These are phyloP conservation scores for Caenorhabditis sp. DNA, from an alignment of 2,888 invertebrate genomes.

Conservation along the genomic window DNA sequence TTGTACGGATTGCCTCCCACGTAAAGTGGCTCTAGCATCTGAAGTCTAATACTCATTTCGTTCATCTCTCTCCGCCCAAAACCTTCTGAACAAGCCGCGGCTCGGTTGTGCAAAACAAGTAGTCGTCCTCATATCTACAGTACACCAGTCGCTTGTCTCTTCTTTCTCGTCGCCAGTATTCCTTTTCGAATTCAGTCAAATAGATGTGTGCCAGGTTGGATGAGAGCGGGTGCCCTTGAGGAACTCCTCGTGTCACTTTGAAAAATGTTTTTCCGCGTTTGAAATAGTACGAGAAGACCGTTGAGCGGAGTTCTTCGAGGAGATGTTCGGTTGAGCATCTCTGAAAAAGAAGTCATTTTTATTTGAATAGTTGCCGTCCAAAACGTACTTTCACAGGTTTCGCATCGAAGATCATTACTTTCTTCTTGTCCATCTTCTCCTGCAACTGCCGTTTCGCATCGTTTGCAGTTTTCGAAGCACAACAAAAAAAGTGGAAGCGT, in stretches of 20 bases:
- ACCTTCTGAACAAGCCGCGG: not conserved
- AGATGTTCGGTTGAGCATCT: not conserved
- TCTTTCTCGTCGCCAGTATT: not conserved
- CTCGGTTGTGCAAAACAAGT: constrained; percentile 6
- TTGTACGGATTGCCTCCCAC: not conserved
- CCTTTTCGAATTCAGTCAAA: constrained; percentile 8
- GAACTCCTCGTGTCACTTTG: constrained; percentile 25
- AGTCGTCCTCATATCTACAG: constrained; percentile 37
- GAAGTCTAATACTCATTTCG: not conserved
- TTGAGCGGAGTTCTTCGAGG: not conserved
- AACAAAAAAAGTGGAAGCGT: not conserved
- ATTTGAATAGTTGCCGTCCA: not conserved
- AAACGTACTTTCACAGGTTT: too few species aligned
- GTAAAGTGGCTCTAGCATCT: constrained; percentile 19
- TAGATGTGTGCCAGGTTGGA: constrained; percentile 17
- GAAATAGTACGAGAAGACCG: constrained; percentile 12
- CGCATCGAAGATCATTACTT: too few species aligned
- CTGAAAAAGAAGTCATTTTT: not conserved
- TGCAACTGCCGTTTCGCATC: not conserved
- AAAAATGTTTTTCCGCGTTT: constrained; percentile 6
- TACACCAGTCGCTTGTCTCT: not conserved
- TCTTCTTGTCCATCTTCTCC: constrained; percentile 4
- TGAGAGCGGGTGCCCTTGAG: constrained; percentile 38
- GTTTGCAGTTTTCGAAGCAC: not conserved
- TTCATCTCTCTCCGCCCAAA: not conserved